Evolutionary conservation across 1,140 invertebrate genomes (phyloP), one percentile per base, ranked within the genome.

Genomic region (Hydropsyche tenuis): DNA sequence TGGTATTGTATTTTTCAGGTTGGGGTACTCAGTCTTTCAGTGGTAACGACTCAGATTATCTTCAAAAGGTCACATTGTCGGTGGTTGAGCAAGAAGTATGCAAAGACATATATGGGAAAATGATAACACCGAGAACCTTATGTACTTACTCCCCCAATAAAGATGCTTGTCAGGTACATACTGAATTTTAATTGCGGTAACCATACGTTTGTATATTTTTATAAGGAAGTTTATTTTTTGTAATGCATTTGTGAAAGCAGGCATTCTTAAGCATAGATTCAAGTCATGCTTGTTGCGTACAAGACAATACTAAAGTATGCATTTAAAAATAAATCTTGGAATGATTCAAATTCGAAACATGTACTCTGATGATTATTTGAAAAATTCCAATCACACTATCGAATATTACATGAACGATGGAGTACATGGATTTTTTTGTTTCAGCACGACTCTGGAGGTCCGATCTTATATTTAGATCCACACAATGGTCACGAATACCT

Each of bases 381-480:
- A n/a, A n/a, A n/a, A n/a, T n/a, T n/a, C n/a, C n/a, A n/a, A n/a
- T n/a, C n/a, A n/a, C n/a, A n/a, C n/a, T n/a, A n/a, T n/a, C n/a
- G n/a, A n/a, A n/a, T n/a, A n/a, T n/a, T n/a, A n/a, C n/a, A n/a
- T n/a, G n/a, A n/a, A n/a, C 3, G 3, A 37, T 37, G 30, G 9
- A 37, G n/a, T n/a, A n/a, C n/a, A n/a, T n/a, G n/a, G n/a, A 4
- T 4, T 22, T 6, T 23, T 71, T 75, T 71, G 68, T 77, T 80
- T 14, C 79, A 91, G 88, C 85, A 87, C 70, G 91, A 93, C 79
- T 91, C 90, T 25, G 91, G 91, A 18, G 90, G 90, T 4, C 90
- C 91, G 0, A 74, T 90, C 2, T 78, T 90, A 7, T 90, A 87
- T 83, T 80, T 83, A 42, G 86, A 90, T 77, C 79, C 82, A 0